Conservation (phyloP, 2,113 vertebrate genomes). For the Halcyon malimbica region DNA sequence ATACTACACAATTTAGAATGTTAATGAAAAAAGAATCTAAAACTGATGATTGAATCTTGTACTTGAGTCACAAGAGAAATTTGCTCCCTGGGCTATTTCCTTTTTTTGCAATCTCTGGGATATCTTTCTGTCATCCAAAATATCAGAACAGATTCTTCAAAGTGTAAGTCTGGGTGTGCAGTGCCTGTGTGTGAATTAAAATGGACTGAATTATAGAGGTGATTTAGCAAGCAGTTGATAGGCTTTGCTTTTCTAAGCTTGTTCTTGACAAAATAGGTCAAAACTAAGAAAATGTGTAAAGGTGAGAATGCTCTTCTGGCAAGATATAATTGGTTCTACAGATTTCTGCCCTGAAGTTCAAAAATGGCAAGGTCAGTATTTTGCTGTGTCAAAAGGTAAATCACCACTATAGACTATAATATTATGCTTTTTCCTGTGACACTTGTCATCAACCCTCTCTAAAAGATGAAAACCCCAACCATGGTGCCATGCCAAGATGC, state of each 20-base stretch:
- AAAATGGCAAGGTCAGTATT: background rate
- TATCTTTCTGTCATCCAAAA: slow-evolving; percentile 32
- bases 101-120: slow-evolving; percentile 7
- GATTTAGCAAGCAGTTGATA: slow-evolving; percentile 1
- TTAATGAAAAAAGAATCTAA: slow-evolving; percentile 6
- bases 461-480: background rate
- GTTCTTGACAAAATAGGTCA: background rate
- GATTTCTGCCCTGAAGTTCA: background rate
- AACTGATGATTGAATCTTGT: background rate
- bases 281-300: background rate
- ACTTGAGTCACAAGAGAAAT: slow-evolving; percentile 9
- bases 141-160: slow-evolving; percentile 50
- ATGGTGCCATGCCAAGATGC: background rate
- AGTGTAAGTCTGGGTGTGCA: background rate
- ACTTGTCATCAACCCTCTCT: background rate
- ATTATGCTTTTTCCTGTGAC: fast-evolving
- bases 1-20: background rate
- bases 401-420: background rate
- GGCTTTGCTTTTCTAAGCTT: slow-evolving; percentile 12
- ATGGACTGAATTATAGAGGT: background rate
- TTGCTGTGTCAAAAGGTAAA: background rate
- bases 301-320: background rate
- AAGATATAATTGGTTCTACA: background rate
- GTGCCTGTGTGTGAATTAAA: slow-evolving; percentile 32
- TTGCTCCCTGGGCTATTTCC: background rate